Conservation (phyloP, 2,888 invertebrate species). For the Habroteleia sp. region DNA sequence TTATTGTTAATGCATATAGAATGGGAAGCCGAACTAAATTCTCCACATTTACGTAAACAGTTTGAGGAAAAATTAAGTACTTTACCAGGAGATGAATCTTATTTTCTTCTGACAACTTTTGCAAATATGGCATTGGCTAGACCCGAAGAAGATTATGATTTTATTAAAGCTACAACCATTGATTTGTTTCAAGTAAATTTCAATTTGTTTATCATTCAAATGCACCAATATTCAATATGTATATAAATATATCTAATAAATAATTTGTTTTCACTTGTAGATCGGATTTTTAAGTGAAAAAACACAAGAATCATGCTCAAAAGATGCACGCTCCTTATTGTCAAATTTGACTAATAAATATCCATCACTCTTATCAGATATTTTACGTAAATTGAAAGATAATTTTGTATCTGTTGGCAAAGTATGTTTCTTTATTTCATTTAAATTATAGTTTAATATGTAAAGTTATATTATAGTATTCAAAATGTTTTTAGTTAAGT, state of each 20-base stretch:
- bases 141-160: slow-evolving; percentile 83
- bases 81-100: slow-evolving; percentile 87
- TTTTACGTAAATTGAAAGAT: slow-evolving; percentile 84
- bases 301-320: slow-evolving; percentile 88
- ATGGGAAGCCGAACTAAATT: slow-evolving; percentile 82
- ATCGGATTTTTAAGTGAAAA: slow-evolving; percentile 87
- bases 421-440: slow-evolving; percentile 73
- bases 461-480: too few relatives aligned
- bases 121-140: slow-evolving; percentile 90
- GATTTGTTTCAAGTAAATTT: slow-evolving; percentile 86
- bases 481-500: slow-evolving; percentile 80
- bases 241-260: slow-evolving; percentile 6
- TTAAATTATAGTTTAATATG: neutral
- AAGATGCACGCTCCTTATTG: slow-evolving; percentile 87
- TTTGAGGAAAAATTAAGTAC: slow-evolving; percentile 86
- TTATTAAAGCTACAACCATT: slow-evolving; percentile 85
- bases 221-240: neutral
- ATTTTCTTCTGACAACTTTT: slow-evolving; percentile 89
- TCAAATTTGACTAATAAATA: slow-evolving; percentile 86
- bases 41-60: slow-evolving; percentile 81
- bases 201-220: slow-evolving; percentile 4
- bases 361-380: slow-evolving; percentile 86
- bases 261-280: slow-evolving; percentile 79
- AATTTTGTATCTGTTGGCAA: slow-evolving; percentile 84
- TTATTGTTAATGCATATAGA: slow-evolving; percentile 70